Evolutionary conservation across 2,797 vertebrate genomes (phyloP), one percentile per base, ranked within the genome.

Genomic region (Antrozous pallidus): DNA sequence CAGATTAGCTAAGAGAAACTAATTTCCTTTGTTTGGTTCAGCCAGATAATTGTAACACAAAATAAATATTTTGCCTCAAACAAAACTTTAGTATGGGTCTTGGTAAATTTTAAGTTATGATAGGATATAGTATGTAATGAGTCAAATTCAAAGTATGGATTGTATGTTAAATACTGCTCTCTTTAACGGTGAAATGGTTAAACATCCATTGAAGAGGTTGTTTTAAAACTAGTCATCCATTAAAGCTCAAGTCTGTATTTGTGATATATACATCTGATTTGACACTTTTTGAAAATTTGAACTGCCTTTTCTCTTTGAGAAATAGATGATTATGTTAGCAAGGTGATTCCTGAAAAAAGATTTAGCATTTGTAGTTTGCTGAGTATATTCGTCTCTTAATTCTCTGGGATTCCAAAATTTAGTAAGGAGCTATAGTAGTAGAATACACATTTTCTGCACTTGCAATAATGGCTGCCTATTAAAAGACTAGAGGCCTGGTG

Each of bases 291-390:
- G 28, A 61, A 7, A 16, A 28, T 75, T 85, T 75, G 71, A 67
- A 3, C 5, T 91, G 7, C 49, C 16, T 89, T 94, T 73, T 51
- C 17, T 56, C 49, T 74, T 75, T 91, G 63, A 90, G 54, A 77
- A 90, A 47, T 93, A 95, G 45, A 61, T 65, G 42, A 63, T 80
- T 94, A 13, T 81, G 54, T 93, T 79, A 89, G 22, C 11, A 81
- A 58, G 12, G 13, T 91, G 31, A 14, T 92, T 51, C 49, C 36
- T 83, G 63, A 40, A 80, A 79, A 95, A 51, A 42, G 38, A 38
- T 77, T 83, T 89, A 90, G 47, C 6, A 24, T 47, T 73, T 73
- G n/a, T 65, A 47, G 28, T 73, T 90, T 83, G 85, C 63, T 91
- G n/a, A 61, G 51, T 54, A 54, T 22, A 51, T 58, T 54, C 45